These are phyloP conservation scores for Dilophus febrilis DNA, from an alignment of 2,888 invertebrate species.

Conservation along the genomic window DNA sequence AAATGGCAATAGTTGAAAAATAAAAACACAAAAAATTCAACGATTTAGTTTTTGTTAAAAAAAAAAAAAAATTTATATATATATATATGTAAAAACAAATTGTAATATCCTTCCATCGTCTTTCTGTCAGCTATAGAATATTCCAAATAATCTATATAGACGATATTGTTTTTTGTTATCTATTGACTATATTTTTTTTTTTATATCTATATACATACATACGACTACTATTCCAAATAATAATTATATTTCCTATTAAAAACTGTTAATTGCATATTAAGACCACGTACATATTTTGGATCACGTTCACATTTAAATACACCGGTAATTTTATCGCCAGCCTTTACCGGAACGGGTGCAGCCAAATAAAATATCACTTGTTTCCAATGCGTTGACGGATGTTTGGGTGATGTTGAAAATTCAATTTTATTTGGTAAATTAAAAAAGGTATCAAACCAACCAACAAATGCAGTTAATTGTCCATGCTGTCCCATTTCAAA, in stretches of 20 bases:
- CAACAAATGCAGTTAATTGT: conserved; percentile 61
- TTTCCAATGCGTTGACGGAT: conserved; percentile 63
- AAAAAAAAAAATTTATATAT: no score
- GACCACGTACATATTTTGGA: conserved; percentile 53
- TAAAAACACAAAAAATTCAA: no score
- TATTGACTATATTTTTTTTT: no score
- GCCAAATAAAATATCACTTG: conserved; percentile 66
- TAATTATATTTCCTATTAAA: conserved; percentile 44
- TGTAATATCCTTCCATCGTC: no score
- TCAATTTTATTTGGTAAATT: conserved; percentile 41
- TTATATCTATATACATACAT: no score
- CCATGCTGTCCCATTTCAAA: conserved; percentile 47
- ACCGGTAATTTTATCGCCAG: conserved; percentile 46
- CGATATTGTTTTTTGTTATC: no score
- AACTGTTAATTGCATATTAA: conserved; percentile 50
- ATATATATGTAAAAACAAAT: no score
- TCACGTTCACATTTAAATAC: conserved; percentile 57
- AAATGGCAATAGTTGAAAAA: no score
- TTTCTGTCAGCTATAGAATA: no score
- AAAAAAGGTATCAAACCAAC: conserved; percentile 84
- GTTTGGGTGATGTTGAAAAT: conserved; percentile 51
- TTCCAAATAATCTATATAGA: no score
- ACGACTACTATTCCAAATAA: conserved; percentile 42
- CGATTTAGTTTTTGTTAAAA: no score
- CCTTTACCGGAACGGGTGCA: conserved; percentile 48